phyloP scores from a whole-genome alignment of 2,888 invertebrate genomes.

The Blera fallax region DNA sequence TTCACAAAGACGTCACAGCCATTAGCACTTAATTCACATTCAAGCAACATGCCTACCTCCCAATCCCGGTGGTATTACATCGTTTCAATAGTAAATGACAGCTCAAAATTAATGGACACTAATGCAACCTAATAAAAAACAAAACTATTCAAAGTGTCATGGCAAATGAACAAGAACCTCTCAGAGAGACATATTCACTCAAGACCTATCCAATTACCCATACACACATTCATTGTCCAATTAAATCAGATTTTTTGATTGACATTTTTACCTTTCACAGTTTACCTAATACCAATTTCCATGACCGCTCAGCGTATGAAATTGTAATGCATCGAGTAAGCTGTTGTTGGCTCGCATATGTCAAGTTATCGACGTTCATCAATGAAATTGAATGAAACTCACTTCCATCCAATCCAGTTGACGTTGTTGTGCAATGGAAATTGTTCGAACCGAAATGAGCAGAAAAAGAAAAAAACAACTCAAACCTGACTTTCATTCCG shows the following conservation, averaged over 20 bases:
- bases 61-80: not conserved
- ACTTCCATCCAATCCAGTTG: not conserved
- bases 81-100: conserved; percentile 21
- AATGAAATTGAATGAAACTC: conserved; percentile 33
- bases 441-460: not conserved
- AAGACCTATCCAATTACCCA: conserved; percentile 53
- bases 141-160: conserved; percentile 37
- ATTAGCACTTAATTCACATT: not conserved
- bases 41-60: not conserved
- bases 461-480: not conserved
- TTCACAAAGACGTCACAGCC: not conserved
- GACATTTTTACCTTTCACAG: conserved; percentile 66
- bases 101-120: conserved; percentile 44
- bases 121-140: conserved; percentile 21
- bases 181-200: conserved; percentile 17
- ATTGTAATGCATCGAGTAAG: conserved; percentile 12
- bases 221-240: conserved; percentile 66
- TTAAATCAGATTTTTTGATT: conserved; percentile 70
- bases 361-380: conserved; percentile 61
- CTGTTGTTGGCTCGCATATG: conserved; percentile 33
- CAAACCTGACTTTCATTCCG: not conserved
- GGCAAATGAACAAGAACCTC: conserved; percentile 24
- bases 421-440: conserved; percentile 24
- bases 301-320: conserved; percentile 14
- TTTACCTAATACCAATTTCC: conserved; percentile 41